phyloP scores from a whole-genome alignment of 1,140 invertebrate genomes.

The Saccostrea cuccullata region DNA sequence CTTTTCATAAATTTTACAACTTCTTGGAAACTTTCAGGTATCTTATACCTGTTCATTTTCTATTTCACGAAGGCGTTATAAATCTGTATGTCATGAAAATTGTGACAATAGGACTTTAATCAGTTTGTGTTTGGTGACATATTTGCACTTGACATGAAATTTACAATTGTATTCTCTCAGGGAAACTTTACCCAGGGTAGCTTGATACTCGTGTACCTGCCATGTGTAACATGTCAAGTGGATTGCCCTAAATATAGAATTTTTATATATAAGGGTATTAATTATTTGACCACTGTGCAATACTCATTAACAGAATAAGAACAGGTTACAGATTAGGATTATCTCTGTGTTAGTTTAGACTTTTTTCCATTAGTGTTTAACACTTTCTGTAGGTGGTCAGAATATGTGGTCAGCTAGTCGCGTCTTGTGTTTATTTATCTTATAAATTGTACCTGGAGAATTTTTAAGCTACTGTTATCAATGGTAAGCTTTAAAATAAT shows the following conservation, averaged over 20 bases:
- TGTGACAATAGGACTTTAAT: not conserved
- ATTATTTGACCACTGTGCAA: not conserved
- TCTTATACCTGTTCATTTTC: too few species aligned
- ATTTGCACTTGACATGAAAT: too few species aligned
- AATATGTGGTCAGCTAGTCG: too few species aligned
- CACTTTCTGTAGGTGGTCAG: too few species aligned
- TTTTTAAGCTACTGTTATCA: not conserved
- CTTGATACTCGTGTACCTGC: not conserved
- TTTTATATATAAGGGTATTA: not conserved
- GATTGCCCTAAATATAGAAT: not conserved
- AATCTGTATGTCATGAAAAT: not conserved
- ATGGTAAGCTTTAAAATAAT: not conserved
- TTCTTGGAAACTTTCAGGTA: not conserved
- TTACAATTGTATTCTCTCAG: not conserved
- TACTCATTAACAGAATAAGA: constrained; percentile 13
- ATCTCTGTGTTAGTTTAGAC: constrained; percentile 15
- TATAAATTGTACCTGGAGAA: constrained; percentile 2
- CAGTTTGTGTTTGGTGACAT: not conserved
- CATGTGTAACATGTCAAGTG: not conserved
- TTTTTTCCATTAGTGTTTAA: not conserved
- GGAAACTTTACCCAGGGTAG: not conserved
- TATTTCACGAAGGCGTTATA: not conserved
- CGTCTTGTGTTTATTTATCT: not conserved
- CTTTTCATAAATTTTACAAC: not conserved
- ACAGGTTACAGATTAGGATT: constrained; percentile 17